Base-by-base conservation (phyloP, 1,140 invertebrate species). In the Cepaea nemoralis region DNA sequence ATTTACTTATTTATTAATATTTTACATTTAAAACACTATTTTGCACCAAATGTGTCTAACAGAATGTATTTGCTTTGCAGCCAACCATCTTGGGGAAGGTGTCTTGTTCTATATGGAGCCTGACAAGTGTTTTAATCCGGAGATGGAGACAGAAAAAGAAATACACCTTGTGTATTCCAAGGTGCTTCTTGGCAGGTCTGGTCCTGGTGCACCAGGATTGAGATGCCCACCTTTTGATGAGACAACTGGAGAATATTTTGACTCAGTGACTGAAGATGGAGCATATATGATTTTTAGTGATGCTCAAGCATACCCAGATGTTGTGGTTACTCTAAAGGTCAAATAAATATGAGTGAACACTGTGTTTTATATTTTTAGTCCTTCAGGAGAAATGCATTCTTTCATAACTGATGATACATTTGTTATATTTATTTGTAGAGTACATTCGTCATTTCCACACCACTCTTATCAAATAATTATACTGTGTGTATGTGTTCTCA, bases 31-130 rank as follows among this genome's bases (percentile, higher is more conserved):
- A n/a, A n/a, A n/a, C n/a, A n/a, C n/a, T n/a, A n/a, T n/a, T n/a
- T n/a, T n/a, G n/a, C n/a, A n/a, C n/a, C n/a, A n/a, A n/a, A n/a
- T n/a, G n/a, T n/a, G n/a, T n/a, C n/a, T n/a, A n/a, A n/a, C n/a
- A n/a, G n/a, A 10, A 45, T 45, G 6, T 10, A 14, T 55, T 55
- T 55, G 3, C 22, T 55, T 19, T 55, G 19, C 66, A 69, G 66
- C 66, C 66, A 69, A 69, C 31, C 37, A 69, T 39, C 66, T 69
- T 33, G 66, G 66, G 5, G 66, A 69, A 33, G 66, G 66, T 69
- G 66, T 69, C 22, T 69, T 69, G 22, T 69, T 69, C 37, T 69
- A 31, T 69, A 39, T 33, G 35, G 31, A 69, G 1, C 66, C 66
- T 6, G 22, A 69, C 5, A 39, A 69, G 31, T 69, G 66, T 69